Conservation (phyloP, 1,140 invertebrate genomes). For the Magallana angulata region DNA sequence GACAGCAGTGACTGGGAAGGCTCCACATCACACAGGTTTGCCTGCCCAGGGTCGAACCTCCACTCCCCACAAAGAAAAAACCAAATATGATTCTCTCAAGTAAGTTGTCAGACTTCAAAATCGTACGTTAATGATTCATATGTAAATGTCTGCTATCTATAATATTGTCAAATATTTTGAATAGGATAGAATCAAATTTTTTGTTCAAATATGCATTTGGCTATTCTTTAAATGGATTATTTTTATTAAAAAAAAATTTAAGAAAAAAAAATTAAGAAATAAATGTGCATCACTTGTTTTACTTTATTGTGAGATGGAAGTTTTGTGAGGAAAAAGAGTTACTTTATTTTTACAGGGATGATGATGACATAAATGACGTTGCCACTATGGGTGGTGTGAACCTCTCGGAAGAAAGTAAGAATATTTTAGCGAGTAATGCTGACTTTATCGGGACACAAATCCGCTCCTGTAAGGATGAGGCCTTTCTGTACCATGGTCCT, state of each 20-base stretch:
- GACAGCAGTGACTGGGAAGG: conserved; percentile 27
- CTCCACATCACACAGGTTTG: neutral
- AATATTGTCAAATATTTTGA: no score
- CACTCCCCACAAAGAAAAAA: conserved; percentile 71
- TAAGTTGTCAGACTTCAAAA: conserved; percentile 59
- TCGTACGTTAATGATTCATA: no score
- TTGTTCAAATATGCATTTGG: no score
- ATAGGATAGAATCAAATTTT: no score
- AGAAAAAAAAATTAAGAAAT: no score
- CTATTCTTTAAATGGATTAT: no score
- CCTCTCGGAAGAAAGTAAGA: conserved; percentile 95
- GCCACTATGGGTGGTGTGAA: conserved; percentile 99
- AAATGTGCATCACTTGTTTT: no score
- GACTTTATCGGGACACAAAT: conserved; percentile 98
- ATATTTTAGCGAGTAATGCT: conserved; percentile 93
- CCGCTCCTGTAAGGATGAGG: conserved; percentile 96
- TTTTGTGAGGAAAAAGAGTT: neutral
- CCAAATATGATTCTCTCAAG: conserved; percentile 78
- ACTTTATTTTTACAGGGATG: conserved; percentile 78
- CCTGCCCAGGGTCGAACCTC: conserved; percentile 44
- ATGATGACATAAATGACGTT: conserved; percentile 98
- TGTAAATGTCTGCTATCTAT: no score
- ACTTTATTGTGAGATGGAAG: neutral
- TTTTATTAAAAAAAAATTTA: no score
- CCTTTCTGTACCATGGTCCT: conserved; percentile 89